A percentile compares a stretch with the other conserved stretches of the same genome.
Evolutionary conservation across 2,888 invertebrate species (phyloP).

Genomic region (Deroplatys truncata): DNA sequence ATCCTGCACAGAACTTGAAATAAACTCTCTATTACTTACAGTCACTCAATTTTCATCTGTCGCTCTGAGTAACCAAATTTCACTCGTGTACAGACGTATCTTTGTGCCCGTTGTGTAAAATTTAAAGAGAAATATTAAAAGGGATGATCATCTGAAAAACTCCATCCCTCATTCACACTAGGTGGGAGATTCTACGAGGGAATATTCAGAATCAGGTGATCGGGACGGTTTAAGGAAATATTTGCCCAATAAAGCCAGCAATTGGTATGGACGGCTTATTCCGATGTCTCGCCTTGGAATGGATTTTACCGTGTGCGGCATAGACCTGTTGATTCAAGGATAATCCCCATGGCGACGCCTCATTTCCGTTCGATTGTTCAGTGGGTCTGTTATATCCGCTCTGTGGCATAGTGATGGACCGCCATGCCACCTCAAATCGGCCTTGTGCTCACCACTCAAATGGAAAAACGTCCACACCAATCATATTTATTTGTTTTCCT

Average conservation of each 20-base stretch:
- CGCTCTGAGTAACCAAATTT: too few relatives aligned
- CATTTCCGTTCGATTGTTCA: background rate
- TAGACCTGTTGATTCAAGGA: background rate
- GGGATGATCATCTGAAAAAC: too few relatives aligned
- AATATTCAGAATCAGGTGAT: too few relatives aligned
- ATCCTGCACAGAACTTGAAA: too few relatives aligned
- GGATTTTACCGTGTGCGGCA: background rate
- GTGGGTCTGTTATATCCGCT: background rate
- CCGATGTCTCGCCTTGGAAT: background rate
- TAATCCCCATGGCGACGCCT: background rate
- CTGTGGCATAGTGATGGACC: background rate
- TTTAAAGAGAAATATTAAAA: too few relatives aligned
- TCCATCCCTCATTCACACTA: too few relatives aligned
- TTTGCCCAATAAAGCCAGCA: background rate
- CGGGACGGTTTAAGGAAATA: background rate
- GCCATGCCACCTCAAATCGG: background rate
- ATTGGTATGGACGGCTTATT: background rate
- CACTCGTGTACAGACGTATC: too few relatives aligned
- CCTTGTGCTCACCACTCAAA: background rate
- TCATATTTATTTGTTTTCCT: background rate
- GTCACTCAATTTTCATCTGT: too few relatives aligned
- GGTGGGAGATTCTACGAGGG: too few relatives aligned
- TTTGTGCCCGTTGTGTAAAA: too few relatives aligned
- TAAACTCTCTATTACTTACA: too few relatives aligned
- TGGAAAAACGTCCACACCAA: background rate